Evolutionary conservation across 2,888 invertebrate genomes (phyloP).

Genomic region (Hymenopus coronatus): DNA sequence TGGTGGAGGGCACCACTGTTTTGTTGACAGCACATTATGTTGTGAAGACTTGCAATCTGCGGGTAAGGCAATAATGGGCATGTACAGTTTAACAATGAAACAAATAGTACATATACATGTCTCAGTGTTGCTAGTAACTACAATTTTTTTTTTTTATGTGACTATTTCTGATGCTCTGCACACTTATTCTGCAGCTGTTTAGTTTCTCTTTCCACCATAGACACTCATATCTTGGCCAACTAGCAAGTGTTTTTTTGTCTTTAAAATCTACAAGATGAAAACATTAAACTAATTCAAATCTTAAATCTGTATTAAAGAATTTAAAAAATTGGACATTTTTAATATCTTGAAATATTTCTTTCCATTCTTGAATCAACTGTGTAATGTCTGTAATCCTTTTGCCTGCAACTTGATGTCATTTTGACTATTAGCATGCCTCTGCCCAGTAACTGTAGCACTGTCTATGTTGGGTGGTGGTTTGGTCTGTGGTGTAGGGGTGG

Average conservation of each 20-base stretch:
- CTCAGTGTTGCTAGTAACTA: too few species aligned
- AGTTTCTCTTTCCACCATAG: too few species aligned
- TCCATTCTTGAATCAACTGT: neutral
- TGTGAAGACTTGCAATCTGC: too few species aligned
- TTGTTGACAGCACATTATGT: too few species aligned
- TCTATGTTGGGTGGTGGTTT: neutral
- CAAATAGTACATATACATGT: too few species aligned
- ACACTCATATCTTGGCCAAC: too few species aligned
- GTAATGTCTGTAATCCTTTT: neutral
- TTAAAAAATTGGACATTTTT: neutral
- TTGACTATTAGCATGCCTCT: neutral
- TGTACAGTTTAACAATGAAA: too few species aligned
- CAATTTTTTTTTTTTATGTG: too few species aligned
- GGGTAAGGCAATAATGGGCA: too few species aligned
- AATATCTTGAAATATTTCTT: neutral
- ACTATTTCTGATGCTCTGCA: too few species aligned
- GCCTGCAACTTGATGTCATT: neutral
- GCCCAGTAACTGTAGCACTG: neutral
- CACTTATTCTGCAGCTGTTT: too few species aligned
- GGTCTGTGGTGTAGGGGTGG: constrained; percentile 58
- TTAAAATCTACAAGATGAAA: neutral
- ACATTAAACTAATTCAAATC: neutral
- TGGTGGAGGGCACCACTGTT: too few species aligned
- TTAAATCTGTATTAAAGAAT: neutral
- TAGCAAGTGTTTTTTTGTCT: neutral